Base-by-base conservation (phyloP, 2,113 vertebrate genomes). In the Varanus salvator region DNA sequence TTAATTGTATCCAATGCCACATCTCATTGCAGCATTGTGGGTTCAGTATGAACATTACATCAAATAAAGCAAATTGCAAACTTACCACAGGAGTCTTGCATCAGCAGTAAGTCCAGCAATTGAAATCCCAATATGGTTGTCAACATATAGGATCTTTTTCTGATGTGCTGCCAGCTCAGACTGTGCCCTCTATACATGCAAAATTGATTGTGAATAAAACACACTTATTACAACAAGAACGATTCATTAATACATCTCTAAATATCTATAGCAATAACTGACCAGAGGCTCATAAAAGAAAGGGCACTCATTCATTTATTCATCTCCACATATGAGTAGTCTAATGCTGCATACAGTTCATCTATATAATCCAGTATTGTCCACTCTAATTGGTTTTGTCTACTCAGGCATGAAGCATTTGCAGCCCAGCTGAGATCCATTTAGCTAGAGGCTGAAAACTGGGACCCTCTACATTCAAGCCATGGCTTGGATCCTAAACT, bases 61-160 rank as follows among this genome's bases (percentile, higher is more conserved):
- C 48, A 74, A 48, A 89, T 60, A 64, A 83, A 83, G 12, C 34
- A 15, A 48, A 23, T 29, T 85, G 48, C 25, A 71, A 71, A 44
- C 97, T 95, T 94, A 99, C 99, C 99, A 99, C 69, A 99, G 96
- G 86, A 99, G 98, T 87, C 99, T 96, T 91, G 99, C 99, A 92
- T 99, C 99, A 77, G 99, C 99, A 31, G 99, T 99, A 80, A 99
- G 98, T 84, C 99, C 99, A 82, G 99, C 99, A 90, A 99, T 99
- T 89, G 99, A 99, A 94, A 99, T 99, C 81, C 99, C 99, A 76
- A 99, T 97, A 93, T 99, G 99, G 97, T 98, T 99, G 96, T 99
- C 99, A 85, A 99, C 99, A n/a, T 99, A 97, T 17, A 99, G 98
- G 95, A 99, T 99, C 97, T 99, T 99, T 95, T 99, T 99, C 97